These are phyloP conservation scores for Polymixis lichenea DNA, from an alignment of 2,888 invertebrate species.

Conservation along the genomic window DNA sequence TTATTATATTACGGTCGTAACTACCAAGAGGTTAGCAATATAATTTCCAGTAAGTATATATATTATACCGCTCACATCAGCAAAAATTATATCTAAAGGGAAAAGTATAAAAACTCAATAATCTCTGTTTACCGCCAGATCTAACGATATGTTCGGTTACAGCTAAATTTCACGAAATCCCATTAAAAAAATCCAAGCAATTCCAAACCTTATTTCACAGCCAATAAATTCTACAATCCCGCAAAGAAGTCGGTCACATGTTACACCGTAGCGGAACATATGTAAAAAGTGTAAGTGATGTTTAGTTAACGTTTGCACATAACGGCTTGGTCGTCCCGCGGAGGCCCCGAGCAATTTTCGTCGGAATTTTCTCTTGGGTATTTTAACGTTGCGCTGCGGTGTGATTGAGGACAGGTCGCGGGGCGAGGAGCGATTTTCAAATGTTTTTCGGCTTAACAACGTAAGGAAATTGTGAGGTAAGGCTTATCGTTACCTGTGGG, in stretches of 20 bases:
- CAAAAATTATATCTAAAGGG: conserved; percentile 27
- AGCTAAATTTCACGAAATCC: conserved; percentile 57
- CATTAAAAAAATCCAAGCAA: conserved; percentile 50
- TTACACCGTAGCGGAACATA: conserved; percentile 66
- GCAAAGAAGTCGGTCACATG: conserved; percentile 38
- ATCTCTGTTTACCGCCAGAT: conserved; percentile 55
- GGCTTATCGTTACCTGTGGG: conserved; percentile 31
- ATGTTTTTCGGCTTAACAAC: conserved; percentile 35
- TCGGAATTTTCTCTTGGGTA: conserved; percentile 77
- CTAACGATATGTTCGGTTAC: conserved; percentile 49
- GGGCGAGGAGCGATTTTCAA: conserved; percentile 54
- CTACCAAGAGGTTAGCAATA: conserved; percentile 28
- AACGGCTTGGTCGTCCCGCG: conserved; percentile 64
- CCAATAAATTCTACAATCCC: conserved; percentile 45
- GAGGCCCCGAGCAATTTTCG: conserved; percentile 74
- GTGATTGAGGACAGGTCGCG: conserved; percentile 54
- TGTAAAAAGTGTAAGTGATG: conserved; percentile 69
- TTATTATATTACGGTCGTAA: conserved; percentile 17
- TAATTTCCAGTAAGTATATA: conserved; percentile 8
- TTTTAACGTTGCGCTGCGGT: conserved; percentile 68
- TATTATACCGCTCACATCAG: background rate
- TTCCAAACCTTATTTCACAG: conserved; percentile 23
- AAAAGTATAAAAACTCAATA: conserved; percentile 57
- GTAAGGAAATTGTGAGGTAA: conserved; percentile 43
- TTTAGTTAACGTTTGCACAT: conserved; percentile 70